Evolutionary conservation across 2,113 vertebrate species (phyloP).

Genomic region (Seriola quinqueradiata): DNA sequence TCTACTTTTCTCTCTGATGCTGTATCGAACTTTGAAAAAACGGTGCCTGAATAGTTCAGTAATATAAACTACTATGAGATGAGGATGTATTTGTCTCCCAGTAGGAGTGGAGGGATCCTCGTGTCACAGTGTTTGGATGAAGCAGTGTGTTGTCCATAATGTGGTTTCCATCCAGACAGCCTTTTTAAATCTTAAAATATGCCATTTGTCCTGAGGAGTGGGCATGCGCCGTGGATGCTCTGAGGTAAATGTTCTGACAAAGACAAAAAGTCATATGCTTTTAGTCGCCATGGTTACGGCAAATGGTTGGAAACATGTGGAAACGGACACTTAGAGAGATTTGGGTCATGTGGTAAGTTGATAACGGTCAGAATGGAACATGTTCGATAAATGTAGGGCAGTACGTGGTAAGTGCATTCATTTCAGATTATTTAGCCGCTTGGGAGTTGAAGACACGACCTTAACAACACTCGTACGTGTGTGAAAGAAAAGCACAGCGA

Average conservation of each 20-base stretch:
- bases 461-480: not conserved
- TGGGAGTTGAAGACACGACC: not conserved
- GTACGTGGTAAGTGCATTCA: slow-evolving; percentile 34
- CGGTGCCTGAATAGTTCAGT: not conserved
- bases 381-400: not conserved
- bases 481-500: not conserved
- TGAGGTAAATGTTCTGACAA: slow-evolving; percentile 20
- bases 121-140: not conserved
- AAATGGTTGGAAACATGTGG: not conserved
- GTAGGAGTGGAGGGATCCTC: too few species aligned
- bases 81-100: not conserved
- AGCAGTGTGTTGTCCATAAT: not conserved
- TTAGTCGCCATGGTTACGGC: slow-evolving; percentile 60
- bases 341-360: slow-evolving; percentile 11
- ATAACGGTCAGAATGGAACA: slow-evolving; percentile 16
- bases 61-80: not conserved
- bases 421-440: not conserved
- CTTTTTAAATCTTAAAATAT: slow-evolving; percentile 33
- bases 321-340: slow-evolving; percentile 3
- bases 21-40: not conserved
- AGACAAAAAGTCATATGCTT: slow-evolving; percentile 49
- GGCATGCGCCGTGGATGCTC: not conserved
- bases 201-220: slow-evolving; percentile 9
- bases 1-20: not conserved
- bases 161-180: not conserved